These are phyloP conservation scores for Tachina grossa DNA, from an alignment of 2,888 invertebrate genomes.

Conservation along the genomic window DNA sequence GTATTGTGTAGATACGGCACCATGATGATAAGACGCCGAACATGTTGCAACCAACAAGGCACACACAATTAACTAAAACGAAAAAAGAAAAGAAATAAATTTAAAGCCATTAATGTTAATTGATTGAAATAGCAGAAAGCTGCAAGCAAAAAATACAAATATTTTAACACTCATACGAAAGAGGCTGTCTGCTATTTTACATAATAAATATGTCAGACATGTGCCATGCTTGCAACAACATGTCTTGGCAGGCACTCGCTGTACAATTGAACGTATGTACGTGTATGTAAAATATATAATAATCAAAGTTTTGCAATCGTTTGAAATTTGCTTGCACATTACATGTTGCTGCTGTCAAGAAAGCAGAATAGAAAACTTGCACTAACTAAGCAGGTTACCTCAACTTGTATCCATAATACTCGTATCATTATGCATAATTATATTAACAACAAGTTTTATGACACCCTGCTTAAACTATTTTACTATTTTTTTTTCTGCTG, in stretches of 20 bases:
- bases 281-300: neutral
- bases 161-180: neutral
- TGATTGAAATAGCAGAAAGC: neutral
- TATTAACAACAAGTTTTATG: neutral
- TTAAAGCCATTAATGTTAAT: neutral
- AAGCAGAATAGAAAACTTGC: neutral
- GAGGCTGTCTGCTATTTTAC: conserved; percentile 29
- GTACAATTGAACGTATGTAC: neutral
- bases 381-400: too few relatives aligned
- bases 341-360: neutral
- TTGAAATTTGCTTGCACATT: neutral
- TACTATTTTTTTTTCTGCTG: neutral
- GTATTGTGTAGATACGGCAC: conserved; percentile 84
- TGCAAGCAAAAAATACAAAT: conserved; percentile 8
- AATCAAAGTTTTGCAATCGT: conserved; percentile 35
- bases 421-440: too few relatives aligned
- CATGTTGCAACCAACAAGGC: conserved; percentile 81
- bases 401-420: too few relatives aligned
- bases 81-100: conserved; percentile 35
- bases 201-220: conserved; percentile 35
- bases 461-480: conserved; percentile 1
- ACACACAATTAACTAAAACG: conserved; percentile 79
- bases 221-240: conserved; percentile 37
- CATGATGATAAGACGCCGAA: conserved; percentile 80
- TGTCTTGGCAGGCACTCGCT: neutral